phyloP scores from a whole-genome alignment of 2,888 invertebrate genomes.

The Himalopsyche kuldschensis region DNA sequence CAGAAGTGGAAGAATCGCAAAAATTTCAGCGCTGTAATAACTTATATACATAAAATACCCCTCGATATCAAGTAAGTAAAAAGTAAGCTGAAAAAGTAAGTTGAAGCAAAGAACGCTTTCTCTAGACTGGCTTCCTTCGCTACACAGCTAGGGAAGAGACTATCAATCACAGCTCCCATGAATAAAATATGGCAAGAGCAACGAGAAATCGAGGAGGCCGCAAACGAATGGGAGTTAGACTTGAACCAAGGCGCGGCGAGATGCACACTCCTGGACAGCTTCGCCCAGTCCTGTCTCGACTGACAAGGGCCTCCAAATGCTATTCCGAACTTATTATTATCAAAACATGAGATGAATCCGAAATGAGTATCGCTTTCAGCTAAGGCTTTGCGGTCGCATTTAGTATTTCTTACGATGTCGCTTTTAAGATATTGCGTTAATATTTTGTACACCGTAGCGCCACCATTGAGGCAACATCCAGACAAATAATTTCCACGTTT shows the following conservation, averaged over 20 bases:
- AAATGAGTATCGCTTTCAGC: background rate
- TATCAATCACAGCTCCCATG: slow-evolving; percentile 31
- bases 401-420: background rate
- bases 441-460: background rate
- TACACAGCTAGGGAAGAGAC: background rate
- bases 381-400: background rate
- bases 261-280: background rate
- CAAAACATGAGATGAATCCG: background rate
- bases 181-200: slow-evolving; percentile 26
- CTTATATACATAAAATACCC: background rate
- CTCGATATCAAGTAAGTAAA: background rate
- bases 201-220: background rate
- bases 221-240: background rate
- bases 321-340: background rate
- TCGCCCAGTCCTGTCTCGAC: background rate
- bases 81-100: background rate
- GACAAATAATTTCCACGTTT: background rate
- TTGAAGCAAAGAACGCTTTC: background rate
- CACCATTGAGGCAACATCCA: background rate
- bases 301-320: background rate
- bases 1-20: too few species aligned
- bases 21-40: too few species aligned
- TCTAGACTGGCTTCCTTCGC: background rate
- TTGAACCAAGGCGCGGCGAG: background rate
- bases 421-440: background rate